Evolutionary conservation across 2,113 vertebrate genomes (phyloP), one percentile per base, ranked within the genome.

Genomic region (Centropus bengalensis): DNA sequence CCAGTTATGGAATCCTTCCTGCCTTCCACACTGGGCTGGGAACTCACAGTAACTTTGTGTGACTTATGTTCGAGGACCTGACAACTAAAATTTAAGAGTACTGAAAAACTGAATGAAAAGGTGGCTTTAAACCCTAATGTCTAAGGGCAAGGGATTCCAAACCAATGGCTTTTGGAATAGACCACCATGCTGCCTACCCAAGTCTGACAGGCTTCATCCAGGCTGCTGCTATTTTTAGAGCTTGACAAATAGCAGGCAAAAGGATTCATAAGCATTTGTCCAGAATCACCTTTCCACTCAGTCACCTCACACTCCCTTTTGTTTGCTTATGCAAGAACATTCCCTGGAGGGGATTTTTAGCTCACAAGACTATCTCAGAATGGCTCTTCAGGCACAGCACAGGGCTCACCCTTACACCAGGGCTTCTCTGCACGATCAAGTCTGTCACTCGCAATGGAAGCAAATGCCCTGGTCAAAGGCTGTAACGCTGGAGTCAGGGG

Each of bases 171-270:
- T 42, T 23, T 36, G 79, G 54, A 80, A 79, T 59, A 66, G 70
- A 13, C 24, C 27, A 21, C 67, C 38, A 56, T 2, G 20, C 54
- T 66, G 67, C 85, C 84, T 3, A 3, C 32, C 82, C 54, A 28
- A 27, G 52, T 67, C 68, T 12, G 38, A 78, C 75, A 44, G 4
- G 42, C 2, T 52, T 28, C 66, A 86, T 6, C 56, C 73, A 30
- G 69, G 77, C 71, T 82, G 86, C 91, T 93, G 74, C 81, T 93
- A 80, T 92, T 94, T 94, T 89, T 55, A 91, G 94, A 91, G 66
- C 84, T 73, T 82, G 93, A 95, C 87, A 94, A 96, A 94, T 54
- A 95, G 94, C 91, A 95, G 92, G 76, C 64, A 77, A 63, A 90
- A 94, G 86, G 91, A 91, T 87, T 92, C 95, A 76, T 27, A 7